phyloP scores from a whole-genome alignment of 2,888 invertebrate genomes.

The Lasiommata megera region DNA sequence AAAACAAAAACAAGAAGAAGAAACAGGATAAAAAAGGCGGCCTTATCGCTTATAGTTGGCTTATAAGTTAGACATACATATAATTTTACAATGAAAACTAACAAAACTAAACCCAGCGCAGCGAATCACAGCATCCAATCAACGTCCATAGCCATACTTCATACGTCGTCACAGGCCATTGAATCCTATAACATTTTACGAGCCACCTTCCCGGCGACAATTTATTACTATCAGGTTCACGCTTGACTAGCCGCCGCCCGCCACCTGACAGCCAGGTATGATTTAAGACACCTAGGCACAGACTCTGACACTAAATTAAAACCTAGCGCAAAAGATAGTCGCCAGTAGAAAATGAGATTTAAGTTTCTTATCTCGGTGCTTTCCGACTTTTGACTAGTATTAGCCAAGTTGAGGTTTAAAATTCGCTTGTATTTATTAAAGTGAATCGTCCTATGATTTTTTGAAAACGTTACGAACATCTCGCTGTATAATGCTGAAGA shows the following conservation, averaged over 20 bases:
- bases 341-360: constrained; percentile 25
- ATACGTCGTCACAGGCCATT: constrained; percentile 47
- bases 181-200: constrained; percentile 45
- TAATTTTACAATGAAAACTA: not conserved
- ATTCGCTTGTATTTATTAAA: too few relatives aligned
- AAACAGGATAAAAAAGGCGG: too few relatives aligned
- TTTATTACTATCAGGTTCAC: constrained; percentile 67
- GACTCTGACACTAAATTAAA: constrained; percentile 58
- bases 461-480: too few relatives aligned
- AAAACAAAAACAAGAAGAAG: too few relatives aligned
- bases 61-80: too few relatives aligned
- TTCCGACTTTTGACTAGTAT: not conserved
- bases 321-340: constrained; percentile 36
- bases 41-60: too few relatives aligned
- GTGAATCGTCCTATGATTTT: too few relatives aligned
- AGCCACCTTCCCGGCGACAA: constrained; percentile 42
- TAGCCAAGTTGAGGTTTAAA: not conserved
- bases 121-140: constrained; percentile 23
- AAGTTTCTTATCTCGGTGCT: constrained; percentile 4
- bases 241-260: constrained; percentile 46
- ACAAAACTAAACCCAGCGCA: not conserved
- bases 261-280: constrained; percentile 49
- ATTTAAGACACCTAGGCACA: constrained; percentile 53
- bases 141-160: constrained; percentile 23
- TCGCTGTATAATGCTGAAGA: too few relatives aligned